A percentile compares a stretch with the other conserved stretches of the same genome.
Conservation (phyloP, 2,797 vertebrate species). For the Melanotaenia parkinsoni region DNA sequence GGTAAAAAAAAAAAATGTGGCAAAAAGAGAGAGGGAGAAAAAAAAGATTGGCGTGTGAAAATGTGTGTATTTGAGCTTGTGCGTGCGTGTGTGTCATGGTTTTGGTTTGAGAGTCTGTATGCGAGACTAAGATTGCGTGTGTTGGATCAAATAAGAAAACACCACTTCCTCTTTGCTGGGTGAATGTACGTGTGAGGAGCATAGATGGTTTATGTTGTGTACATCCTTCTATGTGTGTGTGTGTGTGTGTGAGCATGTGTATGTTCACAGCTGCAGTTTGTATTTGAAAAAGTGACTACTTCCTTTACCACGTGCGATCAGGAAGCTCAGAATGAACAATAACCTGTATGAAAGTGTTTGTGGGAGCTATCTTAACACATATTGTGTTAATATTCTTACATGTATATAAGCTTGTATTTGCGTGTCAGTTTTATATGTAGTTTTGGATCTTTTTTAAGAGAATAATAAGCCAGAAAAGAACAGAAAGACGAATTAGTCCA, state of each 20-base stretch:
- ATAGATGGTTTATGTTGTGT: constrained; percentile 47
- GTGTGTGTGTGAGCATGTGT: constrained; percentile 20
- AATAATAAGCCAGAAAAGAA: neutral
- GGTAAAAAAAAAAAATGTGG: constrained; percentile 49
- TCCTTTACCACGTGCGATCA: constrained; percentile 59
- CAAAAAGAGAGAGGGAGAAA: constrained; percentile 12
- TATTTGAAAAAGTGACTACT: constrained; percentile 68
- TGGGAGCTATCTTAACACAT: neutral
- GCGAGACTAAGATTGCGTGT: constrained; percentile 70
- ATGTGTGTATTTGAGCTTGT: constrained; percentile 50
- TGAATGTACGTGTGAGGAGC: constrained; percentile 66
- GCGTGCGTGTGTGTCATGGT: constrained; percentile 50
- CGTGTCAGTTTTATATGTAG: neutral
- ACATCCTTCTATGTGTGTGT: constrained; percentile 42
- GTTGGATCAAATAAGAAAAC: constrained; percentile 69
- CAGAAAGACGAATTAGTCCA: neutral
- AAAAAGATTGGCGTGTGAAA: constrained; percentile 56
- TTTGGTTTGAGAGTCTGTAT: constrained; percentile 59
- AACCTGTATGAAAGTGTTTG: constrained; percentile 35
- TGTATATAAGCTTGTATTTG: constrained; percentile 9
- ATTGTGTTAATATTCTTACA: constrained; percentile 7
- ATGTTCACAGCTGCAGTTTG: constrained; percentile 69
- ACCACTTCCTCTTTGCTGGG: constrained; percentile 74
- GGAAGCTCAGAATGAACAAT: constrained; percentile 68
- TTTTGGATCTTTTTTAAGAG: constrained; percentile 1